phyloP scores from a whole-genome alignment of 1,140 invertebrate species.

The Drosophila nikananu region DNA sequence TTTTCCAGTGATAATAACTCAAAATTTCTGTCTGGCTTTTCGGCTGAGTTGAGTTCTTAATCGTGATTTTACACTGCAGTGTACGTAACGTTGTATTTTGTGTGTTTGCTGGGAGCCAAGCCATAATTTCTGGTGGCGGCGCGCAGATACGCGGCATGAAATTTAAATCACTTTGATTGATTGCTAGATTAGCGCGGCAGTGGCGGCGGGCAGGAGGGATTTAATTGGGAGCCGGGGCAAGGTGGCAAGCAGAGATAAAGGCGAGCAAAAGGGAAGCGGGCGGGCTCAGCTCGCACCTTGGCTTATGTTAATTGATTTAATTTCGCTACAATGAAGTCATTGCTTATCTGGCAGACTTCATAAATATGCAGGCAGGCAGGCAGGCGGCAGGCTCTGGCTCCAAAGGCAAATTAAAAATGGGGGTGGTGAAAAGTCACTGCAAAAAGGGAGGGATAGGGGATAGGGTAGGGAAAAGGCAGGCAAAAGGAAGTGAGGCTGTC shows the following conservation, averaged over 20 bases:
- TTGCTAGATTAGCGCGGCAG: conserved; percentile 67
- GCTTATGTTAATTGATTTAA: conserved; percentile 81
- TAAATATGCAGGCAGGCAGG: conserved; percentile 68
- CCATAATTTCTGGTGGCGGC: conserved; percentile 22
- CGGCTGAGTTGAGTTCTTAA: conserved; percentile 48
- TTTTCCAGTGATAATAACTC: conserved; percentile 37
- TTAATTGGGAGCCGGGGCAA: conserved; percentile 28
- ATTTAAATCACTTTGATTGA: conserved; percentile 84
- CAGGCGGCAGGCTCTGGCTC: not conserved
- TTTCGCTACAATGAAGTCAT: conserved; percentile 81
- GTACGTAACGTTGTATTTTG: conserved; percentile 6
- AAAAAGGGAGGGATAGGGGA: not conserved
- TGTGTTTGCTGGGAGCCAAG: conserved; percentile 5
- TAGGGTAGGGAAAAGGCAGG: conserved; percentile 1
- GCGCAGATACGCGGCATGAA: conserved; percentile 69
- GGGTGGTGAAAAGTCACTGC: conserved; percentile 7
- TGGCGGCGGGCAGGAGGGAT: conserved; percentile 8
- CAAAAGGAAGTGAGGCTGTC: conserved; percentile 13
- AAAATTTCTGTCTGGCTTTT: conserved; percentile 26
- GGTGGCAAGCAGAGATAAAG: conserved; percentile 49
- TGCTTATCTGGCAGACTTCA: conserved; percentile 62
- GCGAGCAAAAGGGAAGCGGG: not conserved
- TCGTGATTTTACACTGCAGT: conserved; percentile 41
- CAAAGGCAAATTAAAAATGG: conserved; percentile 23
- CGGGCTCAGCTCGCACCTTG: conserved; percentile 52